phyloP scores from a whole-genome alignment of 2,113 vertebrate species.

The Recurvirostra avosetta region DNA sequence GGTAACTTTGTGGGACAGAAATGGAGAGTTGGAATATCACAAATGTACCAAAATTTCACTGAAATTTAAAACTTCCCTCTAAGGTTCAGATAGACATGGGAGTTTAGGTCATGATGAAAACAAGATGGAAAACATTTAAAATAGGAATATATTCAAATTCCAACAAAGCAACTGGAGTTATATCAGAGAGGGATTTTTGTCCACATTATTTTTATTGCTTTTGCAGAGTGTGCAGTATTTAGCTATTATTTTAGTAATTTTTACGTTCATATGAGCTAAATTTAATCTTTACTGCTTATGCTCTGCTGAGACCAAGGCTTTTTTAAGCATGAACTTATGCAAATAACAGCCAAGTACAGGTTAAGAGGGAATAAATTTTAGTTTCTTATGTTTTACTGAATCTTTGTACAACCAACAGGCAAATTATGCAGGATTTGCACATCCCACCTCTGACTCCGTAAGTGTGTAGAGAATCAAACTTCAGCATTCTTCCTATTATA shows the following conservation, averaged over 20 bases:
- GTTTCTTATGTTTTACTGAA: not conserved
- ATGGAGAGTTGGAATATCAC: not conserved
- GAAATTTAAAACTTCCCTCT: not conserved
- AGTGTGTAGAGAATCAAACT: not conserved
- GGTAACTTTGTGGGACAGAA: not conserved
- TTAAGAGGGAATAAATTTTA: not conserved
- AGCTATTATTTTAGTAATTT: not conserved
- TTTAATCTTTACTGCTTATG: not conserved
- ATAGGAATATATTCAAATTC: not conserved
- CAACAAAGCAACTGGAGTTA: not conserved
- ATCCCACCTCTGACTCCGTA: rapidly evolving
- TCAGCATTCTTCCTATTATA: not conserved
- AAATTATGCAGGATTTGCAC: not conserved
- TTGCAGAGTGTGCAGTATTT: not conserved
- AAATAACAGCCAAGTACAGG: not conserved
- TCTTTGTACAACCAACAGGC: not conserved
- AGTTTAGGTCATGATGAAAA: not conserved
- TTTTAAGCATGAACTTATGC: not conserved
- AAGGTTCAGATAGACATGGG: not conserved
- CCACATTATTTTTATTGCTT: not conserved
- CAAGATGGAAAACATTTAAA: not conserved
- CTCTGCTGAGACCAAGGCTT: not conserved
- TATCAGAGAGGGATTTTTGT: not conserved
- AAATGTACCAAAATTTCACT: not conserved
- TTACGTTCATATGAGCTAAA: not conserved